Conservation (phyloP, 2,797 vertebrate genomes). For the Orestias chungarensis region DNA sequence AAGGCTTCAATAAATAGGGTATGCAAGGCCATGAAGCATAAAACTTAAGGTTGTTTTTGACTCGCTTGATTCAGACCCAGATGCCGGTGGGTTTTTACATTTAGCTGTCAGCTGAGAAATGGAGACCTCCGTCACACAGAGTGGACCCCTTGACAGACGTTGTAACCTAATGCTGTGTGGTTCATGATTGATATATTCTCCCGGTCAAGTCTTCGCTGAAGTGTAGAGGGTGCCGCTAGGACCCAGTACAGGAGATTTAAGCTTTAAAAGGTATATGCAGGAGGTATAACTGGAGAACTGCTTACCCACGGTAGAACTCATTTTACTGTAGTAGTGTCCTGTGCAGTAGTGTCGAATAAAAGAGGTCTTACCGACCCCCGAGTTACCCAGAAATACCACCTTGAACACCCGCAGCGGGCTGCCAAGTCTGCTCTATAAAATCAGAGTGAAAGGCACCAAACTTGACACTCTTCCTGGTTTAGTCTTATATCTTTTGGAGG, state of each 20-base stretch:
- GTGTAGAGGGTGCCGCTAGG: too few species aligned
- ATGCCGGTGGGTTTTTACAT: background rate
- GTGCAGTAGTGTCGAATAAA: slow-evolving; percentile 87
- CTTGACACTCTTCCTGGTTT: background rate
- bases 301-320: slow-evolving; percentile 82
- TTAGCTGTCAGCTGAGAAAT: background rate
- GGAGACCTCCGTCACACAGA: background rate
- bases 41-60: background rate
- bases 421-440: slow-evolving; percentile 54
- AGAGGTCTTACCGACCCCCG: slow-evolving; percentile 86
- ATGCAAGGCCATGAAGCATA: background rate
- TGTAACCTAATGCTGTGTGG: background rate
- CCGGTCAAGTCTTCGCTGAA: too few species aligned
- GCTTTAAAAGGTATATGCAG: too few species aligned
- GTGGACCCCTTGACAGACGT: background rate
- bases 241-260: too few species aligned
- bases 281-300: background rate
- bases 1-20: background rate
- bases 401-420: slow-evolving; percentile 80
- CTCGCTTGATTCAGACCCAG: background rate
- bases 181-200: background rate
- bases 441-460: slow-evolving; percentile 41
- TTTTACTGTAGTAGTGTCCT: slow-evolving; percentile 71
- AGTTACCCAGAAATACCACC: slow-evolving; percentile 87
- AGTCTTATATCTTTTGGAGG: background rate